A percentile compares a stretch with the other conserved stretches of the same genome.
phyloP scores from a whole-genome alignment of 2,797 vertebrate genomes.

The Chaetodon trifasciatus region DNA sequence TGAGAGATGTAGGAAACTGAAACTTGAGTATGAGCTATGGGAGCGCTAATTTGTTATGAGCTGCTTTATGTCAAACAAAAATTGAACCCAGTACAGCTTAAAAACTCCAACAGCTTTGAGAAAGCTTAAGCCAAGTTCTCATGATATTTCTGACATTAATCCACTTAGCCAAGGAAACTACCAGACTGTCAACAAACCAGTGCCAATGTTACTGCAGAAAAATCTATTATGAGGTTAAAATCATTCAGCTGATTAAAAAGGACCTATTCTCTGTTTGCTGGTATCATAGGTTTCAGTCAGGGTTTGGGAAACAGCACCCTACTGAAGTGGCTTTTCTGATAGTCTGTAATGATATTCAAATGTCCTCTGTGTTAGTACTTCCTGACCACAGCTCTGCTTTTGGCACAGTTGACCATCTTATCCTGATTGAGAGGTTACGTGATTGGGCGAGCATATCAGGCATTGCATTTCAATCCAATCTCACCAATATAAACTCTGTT shows the following conservation, averaged over 20 bases:
- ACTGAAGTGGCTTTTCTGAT: too few species aligned
- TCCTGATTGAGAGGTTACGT: too few species aligned
- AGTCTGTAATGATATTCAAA: too few species aligned
- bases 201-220: not conserved
- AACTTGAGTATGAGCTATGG: not conserved
- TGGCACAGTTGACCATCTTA: too few species aligned
- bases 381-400: too few species aligned
- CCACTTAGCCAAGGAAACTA: not conserved
- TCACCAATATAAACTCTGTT: too few species aligned
- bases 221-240: not conserved
- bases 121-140: not conserved
- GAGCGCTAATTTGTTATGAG: not conserved
- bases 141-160: not conserved
- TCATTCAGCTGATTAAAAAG: conserved; percentile 1
- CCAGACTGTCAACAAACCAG: not conserved
- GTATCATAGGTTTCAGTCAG: too few species aligned
- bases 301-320: too few species aligned
- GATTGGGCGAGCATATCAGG: too few species aligned
- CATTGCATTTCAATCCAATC: too few species aligned
- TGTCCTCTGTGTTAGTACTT: too few species aligned
- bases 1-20: conserved; percentile 12
- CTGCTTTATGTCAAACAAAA: not conserved
- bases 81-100: not conserved
- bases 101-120: not conserved
- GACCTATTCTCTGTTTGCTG: not conserved